These are phyloP conservation scores for Lanius ludovicianus DNA, from an alignment of 2,113 vertebrate species.

Conservation along the genomic window DNA sequence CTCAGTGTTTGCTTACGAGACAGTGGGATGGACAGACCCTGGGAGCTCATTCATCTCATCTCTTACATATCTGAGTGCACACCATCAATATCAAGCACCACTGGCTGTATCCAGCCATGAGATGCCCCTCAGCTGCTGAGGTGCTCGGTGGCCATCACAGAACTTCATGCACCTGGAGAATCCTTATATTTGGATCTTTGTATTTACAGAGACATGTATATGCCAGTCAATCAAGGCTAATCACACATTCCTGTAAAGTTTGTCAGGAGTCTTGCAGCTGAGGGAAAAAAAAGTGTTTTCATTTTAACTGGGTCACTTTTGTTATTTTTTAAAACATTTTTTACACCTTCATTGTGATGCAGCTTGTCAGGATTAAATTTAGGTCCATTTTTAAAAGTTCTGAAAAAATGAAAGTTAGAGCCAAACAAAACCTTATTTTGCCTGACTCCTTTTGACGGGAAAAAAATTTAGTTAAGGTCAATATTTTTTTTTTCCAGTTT, in stretches of 20 bases:
- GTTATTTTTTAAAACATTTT: slow-evolving; percentile 3
- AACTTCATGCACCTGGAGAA: background rate
- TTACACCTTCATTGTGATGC: background rate
- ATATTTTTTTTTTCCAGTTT: background rate
- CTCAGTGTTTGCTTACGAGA: background rate
- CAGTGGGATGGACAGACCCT: slow-evolving; percentile 8
- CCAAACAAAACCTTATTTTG: background rate
- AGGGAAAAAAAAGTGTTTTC: background rate
- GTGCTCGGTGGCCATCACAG: background rate
- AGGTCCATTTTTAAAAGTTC: background rate
- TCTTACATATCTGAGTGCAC: background rate
- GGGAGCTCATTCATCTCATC: slow-evolving; percentile 12
- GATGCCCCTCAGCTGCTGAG: background rate
- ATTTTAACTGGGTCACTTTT: background rate
- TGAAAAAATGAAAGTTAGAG: background rate
- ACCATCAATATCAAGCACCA: background rate
- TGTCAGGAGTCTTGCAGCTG: background rate
- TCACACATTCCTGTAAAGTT: background rate
- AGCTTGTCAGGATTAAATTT: background rate
- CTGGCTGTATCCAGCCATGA: background rate
- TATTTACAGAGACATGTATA: background rate
- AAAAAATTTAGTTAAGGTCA: background rate
- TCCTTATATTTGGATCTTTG: background rate
- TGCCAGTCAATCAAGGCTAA: background rate
- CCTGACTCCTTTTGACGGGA: background rate